A percentile compares a stretch with the other conserved stretches of the same genome.
Evolutionary conservation across 2,797 vertebrate species (phyloP).

Genomic region (Aplochiton taeniatus): DNA sequence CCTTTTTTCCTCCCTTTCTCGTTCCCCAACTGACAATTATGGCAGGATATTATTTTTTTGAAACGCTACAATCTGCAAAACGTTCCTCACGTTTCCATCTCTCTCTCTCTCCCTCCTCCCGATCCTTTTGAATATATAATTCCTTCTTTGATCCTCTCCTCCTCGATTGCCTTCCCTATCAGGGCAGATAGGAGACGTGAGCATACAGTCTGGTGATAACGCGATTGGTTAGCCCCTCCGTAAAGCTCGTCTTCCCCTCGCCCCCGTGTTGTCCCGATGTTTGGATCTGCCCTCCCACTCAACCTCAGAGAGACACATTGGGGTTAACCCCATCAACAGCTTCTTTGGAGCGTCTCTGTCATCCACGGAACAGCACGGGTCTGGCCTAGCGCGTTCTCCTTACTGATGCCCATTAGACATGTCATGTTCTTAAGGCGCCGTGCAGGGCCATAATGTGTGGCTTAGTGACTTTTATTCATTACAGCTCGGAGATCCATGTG

Average conservation of each 20-base stretch:
- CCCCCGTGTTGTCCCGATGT: neutral
- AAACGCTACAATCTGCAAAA: conserved; percentile 2
- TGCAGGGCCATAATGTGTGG: too few relatives aligned
- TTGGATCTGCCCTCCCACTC: neutral
- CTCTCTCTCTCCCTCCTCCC: neutral
- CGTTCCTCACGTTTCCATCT: neutral
- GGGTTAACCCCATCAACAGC: neutral
- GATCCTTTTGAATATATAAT: conserved; percentile 4
- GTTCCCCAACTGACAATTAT: conserved; percentile 15
- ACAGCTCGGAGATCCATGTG: too few relatives aligned
- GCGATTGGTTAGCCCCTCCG: conserved; percentile 7
- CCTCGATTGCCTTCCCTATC: conserved; percentile 5
- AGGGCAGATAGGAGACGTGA: neutral
- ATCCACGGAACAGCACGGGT: too few relatives aligned
- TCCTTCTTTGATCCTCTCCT: conserved; percentile 8
- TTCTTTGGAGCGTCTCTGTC: neutral
- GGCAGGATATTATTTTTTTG: conserved; percentile 1
- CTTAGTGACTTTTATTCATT: too few relatives aligned
- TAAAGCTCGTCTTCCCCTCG: neutral
- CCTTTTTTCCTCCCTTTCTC: neutral
- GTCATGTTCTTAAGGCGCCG: too few relatives aligned
- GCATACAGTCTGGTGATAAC: conserved; percentile 6
- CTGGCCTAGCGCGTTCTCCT: too few relatives aligned
- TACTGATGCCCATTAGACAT: too few relatives aligned
- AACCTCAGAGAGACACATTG: neutral